phyloP scores from a whole-genome alignment of 2,113 vertebrate species.

The Sinocyclocheilus rhinocerous region DNA sequence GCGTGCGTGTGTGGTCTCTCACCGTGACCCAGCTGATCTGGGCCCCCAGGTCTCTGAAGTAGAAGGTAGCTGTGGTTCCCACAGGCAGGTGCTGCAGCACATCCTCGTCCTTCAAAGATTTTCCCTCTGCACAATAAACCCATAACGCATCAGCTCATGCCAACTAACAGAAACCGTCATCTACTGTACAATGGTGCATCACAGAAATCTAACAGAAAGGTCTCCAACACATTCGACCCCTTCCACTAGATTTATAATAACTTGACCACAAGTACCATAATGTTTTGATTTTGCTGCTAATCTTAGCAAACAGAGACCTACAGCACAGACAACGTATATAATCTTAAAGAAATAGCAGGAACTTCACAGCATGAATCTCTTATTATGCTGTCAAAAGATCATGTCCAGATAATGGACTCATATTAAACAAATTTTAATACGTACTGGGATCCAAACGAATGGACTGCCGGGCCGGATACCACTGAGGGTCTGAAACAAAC shows the following conservation, averaged over 20 bases:
- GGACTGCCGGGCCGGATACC: constrained; percentile 91
- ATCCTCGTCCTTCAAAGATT: constrained; percentile 91
- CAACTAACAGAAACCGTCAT: neutral
- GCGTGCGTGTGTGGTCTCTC: constrained; percentile 59
- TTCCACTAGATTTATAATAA: neutral
- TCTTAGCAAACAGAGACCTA: neutral
- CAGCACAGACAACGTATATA: neutral
- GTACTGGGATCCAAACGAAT: constrained; percentile 91
- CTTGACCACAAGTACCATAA: neutral
- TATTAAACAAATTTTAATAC: constrained; percentile 54
- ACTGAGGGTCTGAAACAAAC: constrained; percentile 83
- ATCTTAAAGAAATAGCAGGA: neutral
- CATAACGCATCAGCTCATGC: constrained; percentile 39
- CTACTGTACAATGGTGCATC: neutral
- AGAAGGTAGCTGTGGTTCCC: constrained; percentile 93
- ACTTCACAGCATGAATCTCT: neutral
- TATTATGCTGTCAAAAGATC: neutral
- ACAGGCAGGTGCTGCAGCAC: constrained; percentile 91
- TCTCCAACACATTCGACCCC: neutral
- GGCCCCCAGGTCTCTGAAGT: constrained; percentile 92
- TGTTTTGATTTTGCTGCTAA: neutral
- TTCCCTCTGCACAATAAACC: constrained; percentile 80
- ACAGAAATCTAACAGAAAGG: neutral
- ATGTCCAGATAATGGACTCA: neutral
- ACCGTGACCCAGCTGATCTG: constrained; percentile 98